A percentile compares a stretch with the other conserved stretches of the same genome.
phyloP scores from a whole-genome alignment of 2,113 vertebrate genomes.

The Hylia prasina region DNA sequence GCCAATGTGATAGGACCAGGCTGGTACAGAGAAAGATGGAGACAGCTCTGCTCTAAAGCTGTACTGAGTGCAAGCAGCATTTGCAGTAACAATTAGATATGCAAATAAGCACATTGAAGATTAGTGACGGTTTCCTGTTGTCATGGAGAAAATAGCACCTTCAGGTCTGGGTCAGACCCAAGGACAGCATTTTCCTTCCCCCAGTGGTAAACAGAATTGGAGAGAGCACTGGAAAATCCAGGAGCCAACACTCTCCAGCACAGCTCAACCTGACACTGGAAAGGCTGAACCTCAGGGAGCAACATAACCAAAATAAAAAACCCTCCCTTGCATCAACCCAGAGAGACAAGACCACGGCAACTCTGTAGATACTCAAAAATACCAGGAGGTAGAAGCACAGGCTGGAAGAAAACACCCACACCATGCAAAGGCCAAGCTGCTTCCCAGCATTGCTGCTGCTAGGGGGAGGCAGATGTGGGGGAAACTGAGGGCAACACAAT shows the following conservation, averaged over 20 bases:
- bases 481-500: neutral
- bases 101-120: conserved; percentile 17
- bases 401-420: neutral
- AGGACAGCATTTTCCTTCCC: neutral
- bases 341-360: neutral
- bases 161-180: neutral
- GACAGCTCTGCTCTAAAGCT: neutral
- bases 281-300: neutral
- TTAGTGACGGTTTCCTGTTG: conserved; percentile 12
- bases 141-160: neutral
- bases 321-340: neutral
- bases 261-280: neutral
- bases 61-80: neutral
- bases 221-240: neutral
- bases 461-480: neutral
- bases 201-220: neutral
- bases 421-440: neutral
- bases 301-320: neutral
- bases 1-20: neutral
- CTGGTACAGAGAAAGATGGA: neutral
- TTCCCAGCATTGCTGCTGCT: neutral
- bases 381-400: neutral
- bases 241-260: neutral
- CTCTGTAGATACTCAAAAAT: neutral
- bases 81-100: conserved; percentile 34